phyloP scores from a whole-genome alignment of 1,140 invertebrate genomes.

The Aphis craccivora region DNA sequence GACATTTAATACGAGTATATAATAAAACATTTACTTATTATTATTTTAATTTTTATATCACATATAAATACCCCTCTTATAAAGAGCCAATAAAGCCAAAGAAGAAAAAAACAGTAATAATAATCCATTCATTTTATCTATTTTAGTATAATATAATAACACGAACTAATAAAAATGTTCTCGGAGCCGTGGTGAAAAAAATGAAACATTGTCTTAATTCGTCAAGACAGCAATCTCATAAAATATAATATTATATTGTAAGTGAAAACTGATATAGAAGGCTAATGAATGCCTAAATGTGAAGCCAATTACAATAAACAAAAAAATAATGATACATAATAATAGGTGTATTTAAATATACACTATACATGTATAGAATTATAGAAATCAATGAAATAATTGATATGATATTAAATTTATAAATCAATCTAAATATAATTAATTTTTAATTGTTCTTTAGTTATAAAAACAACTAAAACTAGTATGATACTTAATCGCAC shows the following conservation, averaged over 20 bases:
- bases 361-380: neutral
- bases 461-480: neutral
- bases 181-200: neutral
- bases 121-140: neutral
- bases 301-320: neutral
- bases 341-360: neutral
- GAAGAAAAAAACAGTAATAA: neutral
- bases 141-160: neutral
- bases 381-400: neutral
- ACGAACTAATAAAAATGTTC: neutral
- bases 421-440: neutral
- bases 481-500: neutral
- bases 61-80: neutral
- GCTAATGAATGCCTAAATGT: neutral
- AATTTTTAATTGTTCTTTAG: neutral
- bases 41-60: neutral
- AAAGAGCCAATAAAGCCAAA: neutral
- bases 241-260: neutral
- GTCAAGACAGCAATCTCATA: neutral
- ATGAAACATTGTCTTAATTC: neutral
- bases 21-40: neutral
- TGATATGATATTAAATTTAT: constrained; percentile 10
- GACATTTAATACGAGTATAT: neutral
- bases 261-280: neutral
- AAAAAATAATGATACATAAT: neutral